Conservation (phyloP, 2,888 invertebrate genomes). For the Lacanobia wlatinum region DNA sequence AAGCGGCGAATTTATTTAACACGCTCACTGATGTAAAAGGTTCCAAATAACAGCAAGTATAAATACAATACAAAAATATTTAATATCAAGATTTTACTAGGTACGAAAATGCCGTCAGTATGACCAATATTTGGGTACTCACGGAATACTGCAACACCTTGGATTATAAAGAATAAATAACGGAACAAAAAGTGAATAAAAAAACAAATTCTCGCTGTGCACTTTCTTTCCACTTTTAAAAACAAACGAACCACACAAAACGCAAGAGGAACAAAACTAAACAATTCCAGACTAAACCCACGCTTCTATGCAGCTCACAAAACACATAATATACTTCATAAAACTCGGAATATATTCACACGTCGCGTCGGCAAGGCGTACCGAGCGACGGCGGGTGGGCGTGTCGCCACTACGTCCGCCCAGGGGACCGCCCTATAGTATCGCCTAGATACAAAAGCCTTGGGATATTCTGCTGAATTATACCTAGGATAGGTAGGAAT, state of each 20-base stretch:
- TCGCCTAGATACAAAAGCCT: slow-evolving; percentile 71
- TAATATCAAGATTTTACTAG: no score
- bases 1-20: no score
- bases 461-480: slow-evolving; percentile 62
- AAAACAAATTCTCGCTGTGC: not conserved
- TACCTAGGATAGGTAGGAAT: slow-evolving; percentile 55
- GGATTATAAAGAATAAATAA: not conserved
- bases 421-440: slow-evolving; percentile 80
- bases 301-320: slow-evolving; percentile 47
- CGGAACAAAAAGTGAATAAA: not conserved
- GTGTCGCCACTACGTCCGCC: slow-evolving; percentile 83
- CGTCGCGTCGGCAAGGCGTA: slow-evolving; percentile 53
- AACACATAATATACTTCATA: slow-evolving; percentile 67
- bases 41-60: not conserved
- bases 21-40: no score
- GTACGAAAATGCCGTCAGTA: not conserved
- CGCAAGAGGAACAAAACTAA: slow-evolving; percentile 1
- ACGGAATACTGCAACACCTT: not conserved
- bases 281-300: slow-evolving; percentile 37
- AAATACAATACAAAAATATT: not conserved
- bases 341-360: slow-evolving; percentile 58
- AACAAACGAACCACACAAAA: not conserved
- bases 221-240: not conserved
- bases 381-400: slow-evolving; percentile 81
- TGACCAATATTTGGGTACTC: not conserved